phyloP scores from a whole-genome alignment of 35 echinoderm and acorn worm genomes.

The Ophiothrix spiculata region DNA sequence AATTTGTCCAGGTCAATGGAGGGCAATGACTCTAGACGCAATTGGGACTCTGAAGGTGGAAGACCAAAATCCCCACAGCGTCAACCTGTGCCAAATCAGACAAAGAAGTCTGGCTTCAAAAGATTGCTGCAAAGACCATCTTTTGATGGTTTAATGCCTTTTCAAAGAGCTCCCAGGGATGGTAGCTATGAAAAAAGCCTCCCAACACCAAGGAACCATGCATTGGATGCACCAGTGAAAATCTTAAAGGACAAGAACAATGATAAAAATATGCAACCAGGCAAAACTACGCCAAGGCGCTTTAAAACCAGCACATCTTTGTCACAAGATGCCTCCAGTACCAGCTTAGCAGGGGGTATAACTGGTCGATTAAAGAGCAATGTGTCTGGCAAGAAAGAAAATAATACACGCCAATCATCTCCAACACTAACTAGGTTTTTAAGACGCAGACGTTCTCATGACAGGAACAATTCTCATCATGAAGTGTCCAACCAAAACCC shows the following conservation, averaged over 20 bases:
- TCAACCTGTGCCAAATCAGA: background rate
- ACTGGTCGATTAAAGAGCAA: too few species aligned
- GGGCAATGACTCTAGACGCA: background rate
- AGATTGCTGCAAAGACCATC: constrained; percentile 21
- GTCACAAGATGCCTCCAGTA: too few species aligned
- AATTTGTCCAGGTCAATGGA: constrained; percentile 5
- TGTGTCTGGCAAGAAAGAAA: background rate
- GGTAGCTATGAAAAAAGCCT: constrained; percentile 12
- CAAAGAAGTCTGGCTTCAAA: background rate
- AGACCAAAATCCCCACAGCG: constrained; percentile 3
- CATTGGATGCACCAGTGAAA: background rate
- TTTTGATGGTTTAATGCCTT: constrained; percentile 19
- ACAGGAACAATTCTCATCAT: background rate
- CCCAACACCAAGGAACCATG: background rate
- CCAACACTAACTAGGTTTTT: background rate
- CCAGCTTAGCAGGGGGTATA: background rate
- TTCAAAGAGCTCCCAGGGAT: constrained; percentile 36
- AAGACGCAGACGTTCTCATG: background rate
- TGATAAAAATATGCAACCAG: background rate
- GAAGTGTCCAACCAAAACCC: background rate
- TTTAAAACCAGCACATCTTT: background rate
- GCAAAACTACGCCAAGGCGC: background rate
- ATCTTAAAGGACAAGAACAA: too few species aligned
- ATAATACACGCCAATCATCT: background rate
- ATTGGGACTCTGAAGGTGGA: constrained; percentile 31